phyloP scores from a whole-genome alignment of 2,113 vertebrate genomes.

The Alces alces region DNA sequence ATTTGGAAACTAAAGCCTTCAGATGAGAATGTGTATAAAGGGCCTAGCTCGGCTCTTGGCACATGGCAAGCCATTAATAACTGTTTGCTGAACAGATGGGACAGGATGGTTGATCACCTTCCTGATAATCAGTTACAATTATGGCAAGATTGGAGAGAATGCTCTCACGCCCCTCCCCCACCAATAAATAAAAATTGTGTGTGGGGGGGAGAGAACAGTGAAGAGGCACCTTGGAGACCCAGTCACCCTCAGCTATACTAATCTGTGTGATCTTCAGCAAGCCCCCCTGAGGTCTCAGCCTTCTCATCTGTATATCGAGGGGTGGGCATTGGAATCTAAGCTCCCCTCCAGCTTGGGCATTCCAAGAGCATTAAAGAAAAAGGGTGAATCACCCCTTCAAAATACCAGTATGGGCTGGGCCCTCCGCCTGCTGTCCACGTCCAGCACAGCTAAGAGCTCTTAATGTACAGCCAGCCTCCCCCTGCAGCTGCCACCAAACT shows the following conservation, averaged over 20 bases:
- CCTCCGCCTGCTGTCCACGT: conserved; percentile 54
- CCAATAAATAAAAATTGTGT: neutral
- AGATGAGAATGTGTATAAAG: neutral
- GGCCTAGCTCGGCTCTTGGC: neutral
- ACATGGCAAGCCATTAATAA: neutral
- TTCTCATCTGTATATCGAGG: conserved; percentile 48
- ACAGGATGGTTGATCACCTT: neutral
- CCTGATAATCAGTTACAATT: neutral
- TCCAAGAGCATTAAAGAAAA: conserved; percentile 74
- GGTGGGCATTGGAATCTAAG: conserved; percentile 58
- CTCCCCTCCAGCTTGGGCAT: conserved; percentile 60
- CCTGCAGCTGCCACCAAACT: conserved; percentile 72
- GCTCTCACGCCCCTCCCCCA: neutral
- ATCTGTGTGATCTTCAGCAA: neutral
- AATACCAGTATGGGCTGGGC: conserved; percentile 66
- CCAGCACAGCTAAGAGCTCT: conserved; percentile 66
- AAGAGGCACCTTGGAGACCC: neutral
- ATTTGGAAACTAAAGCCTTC: neutral
- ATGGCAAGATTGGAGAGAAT: neutral
- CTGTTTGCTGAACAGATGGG: neutral
- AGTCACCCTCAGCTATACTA: neutral
- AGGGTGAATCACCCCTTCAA: conserved; percentile 74
- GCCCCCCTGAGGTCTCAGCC: conserved; percentile 6
- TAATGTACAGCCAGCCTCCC: conserved; percentile 62
- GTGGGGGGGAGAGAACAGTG: neutral